Conservation (phyloP, 2,797 vertebrate genomes). For the Microcaecilia unicolor region DNA sequence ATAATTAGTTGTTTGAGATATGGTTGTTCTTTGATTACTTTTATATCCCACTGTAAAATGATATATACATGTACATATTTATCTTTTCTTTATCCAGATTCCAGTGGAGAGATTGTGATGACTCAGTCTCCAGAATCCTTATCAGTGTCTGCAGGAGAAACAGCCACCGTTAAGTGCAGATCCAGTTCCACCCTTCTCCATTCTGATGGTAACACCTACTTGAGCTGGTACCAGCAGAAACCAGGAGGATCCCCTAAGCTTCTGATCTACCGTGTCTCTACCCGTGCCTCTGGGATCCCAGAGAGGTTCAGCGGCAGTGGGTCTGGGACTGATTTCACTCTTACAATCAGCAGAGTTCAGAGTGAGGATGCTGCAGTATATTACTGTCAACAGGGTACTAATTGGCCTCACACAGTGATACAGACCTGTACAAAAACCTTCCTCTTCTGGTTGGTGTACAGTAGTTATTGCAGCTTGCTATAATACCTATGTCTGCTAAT, state of each 20-base stretch:
- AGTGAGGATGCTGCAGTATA: neutral
- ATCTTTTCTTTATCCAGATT: too few species aligned
- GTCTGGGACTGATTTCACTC: too few species aligned
- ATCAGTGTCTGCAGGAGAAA: neutral
- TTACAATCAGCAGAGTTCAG: too few species aligned
- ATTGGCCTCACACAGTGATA: fast-evolving
- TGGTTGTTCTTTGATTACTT: too few species aligned
- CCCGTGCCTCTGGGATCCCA: too few species aligned
- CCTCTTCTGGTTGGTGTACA: neutral
- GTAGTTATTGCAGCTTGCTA: too few species aligned
- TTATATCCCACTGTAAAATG: too few species aligned
- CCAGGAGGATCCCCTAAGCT: neutral
- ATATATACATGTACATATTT: too few species aligned
- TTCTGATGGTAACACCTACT: fast-evolving
- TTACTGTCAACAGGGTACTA: fast-evolving
- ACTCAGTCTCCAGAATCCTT: too few species aligned
- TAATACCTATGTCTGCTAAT: too few species aligned
- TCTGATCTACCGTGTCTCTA: conserved; percentile 1
- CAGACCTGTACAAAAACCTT: neutral
- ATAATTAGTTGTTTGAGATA: too few species aligned
- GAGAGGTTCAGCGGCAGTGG: too few species aligned
- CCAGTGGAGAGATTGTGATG: fast-evolving
- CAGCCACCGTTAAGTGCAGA: neutral
- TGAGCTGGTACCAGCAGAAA: neutral
- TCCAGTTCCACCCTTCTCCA: neutral